Base-by-base conservation (phyloP, 2,888 invertebrate species). In the Thymelicus sylvestris region DNA sequence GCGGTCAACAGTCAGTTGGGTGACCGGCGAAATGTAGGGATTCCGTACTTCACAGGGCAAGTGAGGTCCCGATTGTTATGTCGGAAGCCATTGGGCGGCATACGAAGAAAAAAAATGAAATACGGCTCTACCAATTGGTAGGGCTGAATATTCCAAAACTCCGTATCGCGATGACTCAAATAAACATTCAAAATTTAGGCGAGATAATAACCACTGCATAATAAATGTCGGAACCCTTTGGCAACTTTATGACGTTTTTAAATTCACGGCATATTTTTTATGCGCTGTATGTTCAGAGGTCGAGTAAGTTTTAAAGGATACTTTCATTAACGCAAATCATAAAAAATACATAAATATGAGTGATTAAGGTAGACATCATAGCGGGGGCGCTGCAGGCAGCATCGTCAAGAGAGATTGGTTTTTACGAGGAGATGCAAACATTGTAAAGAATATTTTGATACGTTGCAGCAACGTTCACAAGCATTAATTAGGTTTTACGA, bases 301-400 rank as follows among this genome's bases (percentile, higher is more conserved):
- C 79, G 79, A 80, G 83, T 82, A 75, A 83, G 57, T 80, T 83
- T 80, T 79, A 84, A 82, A 84, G 83, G 83, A 83, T 83, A 82
- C 83, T 87, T 88, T 87, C 83, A 88, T 88, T 88, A 88, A 81
- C 79, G 84, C 79, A 80, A 79, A 84, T 82, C 85, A 86, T 90
- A 90, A 91, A 90, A 88, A 80, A 80, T 84, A 81, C 86, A 91
- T 91, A 91, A 91, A 91, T 86, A 84, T 86, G 86, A 89, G 85
- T 88, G 89, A 92, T 91, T 88, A 89, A 90, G 86, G 88, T 81
- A 86, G 87, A 86, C 83, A 85, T 84, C 88, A 78, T 83, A 77
- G 86, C 87, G 79, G 89, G 88, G 88, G 86, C 75, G 78, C 78
- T 74, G 78, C 78, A 82, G 81, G 82, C 80, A 78, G 78, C 13